Evolutionary conservation across 2,113 vertebrate species (phyloP).

Genomic region (Sciurus niger): DNA sequence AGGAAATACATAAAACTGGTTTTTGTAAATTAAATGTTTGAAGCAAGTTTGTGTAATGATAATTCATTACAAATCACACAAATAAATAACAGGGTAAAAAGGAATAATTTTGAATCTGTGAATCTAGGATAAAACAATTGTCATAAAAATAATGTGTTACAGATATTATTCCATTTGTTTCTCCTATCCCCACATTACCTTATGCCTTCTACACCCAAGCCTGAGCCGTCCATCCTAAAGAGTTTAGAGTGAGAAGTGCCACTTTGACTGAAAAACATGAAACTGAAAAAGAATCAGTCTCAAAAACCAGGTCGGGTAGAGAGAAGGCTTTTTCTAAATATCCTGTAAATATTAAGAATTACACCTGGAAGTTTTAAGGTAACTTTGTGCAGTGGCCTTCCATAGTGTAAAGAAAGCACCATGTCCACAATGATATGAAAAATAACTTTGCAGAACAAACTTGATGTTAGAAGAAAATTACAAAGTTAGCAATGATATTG

Average conservation of each 20-base stretch:
- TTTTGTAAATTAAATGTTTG: constrained; percentile 50
- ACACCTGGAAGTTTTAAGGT: neutral
- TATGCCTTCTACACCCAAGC: neutral
- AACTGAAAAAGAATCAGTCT: neutral
- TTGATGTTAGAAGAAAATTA: neutral
- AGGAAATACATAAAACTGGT: constrained; percentile 63
- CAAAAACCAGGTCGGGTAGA: neutral
- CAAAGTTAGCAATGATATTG: neutral
- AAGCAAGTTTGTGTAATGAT: neutral
- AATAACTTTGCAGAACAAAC: neutral
- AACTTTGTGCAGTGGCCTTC: fast-evolving
- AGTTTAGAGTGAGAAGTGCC: neutral
- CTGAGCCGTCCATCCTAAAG: neutral
- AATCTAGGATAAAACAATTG: neutral
- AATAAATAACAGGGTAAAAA: constrained; percentile 15
- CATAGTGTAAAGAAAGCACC: neutral
- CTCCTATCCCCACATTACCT: neutral
- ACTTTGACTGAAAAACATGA: neutral
- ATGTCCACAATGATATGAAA: neutral
- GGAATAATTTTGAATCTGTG: neutral
- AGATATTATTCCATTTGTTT: neutral
- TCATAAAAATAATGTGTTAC: neutral
- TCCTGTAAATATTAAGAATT: neutral
- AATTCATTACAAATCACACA: constrained; percentile 18
- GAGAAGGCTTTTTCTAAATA: neutral